Base-by-base conservation (phyloP, 2,113 vertebrate genomes). In the Willisornis vidua region DNA sequence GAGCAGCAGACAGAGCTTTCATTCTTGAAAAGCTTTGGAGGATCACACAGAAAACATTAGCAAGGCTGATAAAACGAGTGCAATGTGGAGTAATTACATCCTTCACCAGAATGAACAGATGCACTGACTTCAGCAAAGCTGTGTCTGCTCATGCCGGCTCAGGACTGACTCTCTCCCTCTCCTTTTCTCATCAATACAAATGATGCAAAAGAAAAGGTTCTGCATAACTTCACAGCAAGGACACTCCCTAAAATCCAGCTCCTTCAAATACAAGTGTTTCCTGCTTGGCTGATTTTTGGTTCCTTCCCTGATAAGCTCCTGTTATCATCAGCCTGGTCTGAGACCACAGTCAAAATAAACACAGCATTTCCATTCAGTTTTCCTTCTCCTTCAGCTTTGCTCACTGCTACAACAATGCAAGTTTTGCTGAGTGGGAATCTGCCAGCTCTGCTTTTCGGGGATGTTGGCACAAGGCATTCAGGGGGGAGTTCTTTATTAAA, bases 11-110 rank as follows among this genome's bases (percentile, higher is more conserved):
- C 94, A 96, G 88, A 86, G 79, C 79, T 96, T 95, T 95, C 80
- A 78, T 92, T 97, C 87, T 88, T 95, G 87, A 92, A 90, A 95
- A 93, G 92, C 79, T 94, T 90, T 41, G 88, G 90, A 93, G 85
- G 90, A 96, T 93, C 89, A 86, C 85, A 92, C 41, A 78, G 79
- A 95, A 96, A 97, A 95, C 68, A 84, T 94, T 84, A 95, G 90
- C 93, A 90, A 80, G 90, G 79, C 79, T 96, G 92, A 84, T 90
- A 88, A 95, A 96, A 93, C 86, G 59, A 95, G 39, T 91, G 92
- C 82, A 93, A 88, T 93, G 91, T 92, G 85, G 90, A 35, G 71
- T 96, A 96, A 96, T 90, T 91, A 96, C 57, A 90, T 86, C 65
- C 75, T 95, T 93, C 83, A 88, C 83, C 88, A 95, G 76, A 74